Conservation (phyloP, 2,888 invertebrate genomes). For the Fragum whitleyi region DNA sequence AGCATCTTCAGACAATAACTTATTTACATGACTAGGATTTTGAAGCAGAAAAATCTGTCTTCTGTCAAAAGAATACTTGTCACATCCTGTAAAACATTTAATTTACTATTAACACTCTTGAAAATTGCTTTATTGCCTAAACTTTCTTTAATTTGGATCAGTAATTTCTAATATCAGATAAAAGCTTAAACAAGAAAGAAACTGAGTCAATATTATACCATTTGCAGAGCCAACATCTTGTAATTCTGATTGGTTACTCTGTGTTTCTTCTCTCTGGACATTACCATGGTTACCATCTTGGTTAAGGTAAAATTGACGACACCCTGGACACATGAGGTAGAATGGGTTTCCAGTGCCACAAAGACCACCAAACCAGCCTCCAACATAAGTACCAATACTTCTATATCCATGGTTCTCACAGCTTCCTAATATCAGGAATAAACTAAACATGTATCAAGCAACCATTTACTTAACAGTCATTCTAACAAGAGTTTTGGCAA, state of each 20-base stretch:
- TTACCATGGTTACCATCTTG: conserved; percentile 15
- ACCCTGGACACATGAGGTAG: conserved; percentile 87
- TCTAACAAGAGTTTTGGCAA: too few species aligned
- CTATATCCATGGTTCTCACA: conserved; percentile 82
- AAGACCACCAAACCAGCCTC: conserved; percentile 85
- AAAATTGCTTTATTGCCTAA: too few species aligned
- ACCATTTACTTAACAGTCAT: background rate
- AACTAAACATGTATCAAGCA: background rate
- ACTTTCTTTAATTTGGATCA: too few species aligned
- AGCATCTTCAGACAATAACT: too few species aligned
- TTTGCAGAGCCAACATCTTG: conserved; percentile 46
- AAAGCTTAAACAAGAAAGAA: too few species aligned
- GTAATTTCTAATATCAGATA: too few species aligned
- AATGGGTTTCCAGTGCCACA: conserved; percentile 87
- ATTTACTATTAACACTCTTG: too few species aligned
- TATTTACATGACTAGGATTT: too few species aligned
- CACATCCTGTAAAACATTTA: too few species aligned
- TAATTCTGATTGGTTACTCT: conserved; percentile 78
- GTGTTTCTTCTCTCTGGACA: conserved; percentile 11
- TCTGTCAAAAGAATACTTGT: too few species aligned
- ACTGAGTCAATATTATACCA: too few species aligned
- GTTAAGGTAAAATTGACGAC: conserved; percentile 86
- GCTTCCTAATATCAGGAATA: conserved; percentile 75
- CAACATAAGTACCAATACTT: conserved; percentile 79
- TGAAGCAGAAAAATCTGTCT: too few species aligned